These are phyloP conservation scores for Orius insidiosus DNA, from an alignment of 1,140 invertebrate genomes.

Conservation along the genomic window DNA sequence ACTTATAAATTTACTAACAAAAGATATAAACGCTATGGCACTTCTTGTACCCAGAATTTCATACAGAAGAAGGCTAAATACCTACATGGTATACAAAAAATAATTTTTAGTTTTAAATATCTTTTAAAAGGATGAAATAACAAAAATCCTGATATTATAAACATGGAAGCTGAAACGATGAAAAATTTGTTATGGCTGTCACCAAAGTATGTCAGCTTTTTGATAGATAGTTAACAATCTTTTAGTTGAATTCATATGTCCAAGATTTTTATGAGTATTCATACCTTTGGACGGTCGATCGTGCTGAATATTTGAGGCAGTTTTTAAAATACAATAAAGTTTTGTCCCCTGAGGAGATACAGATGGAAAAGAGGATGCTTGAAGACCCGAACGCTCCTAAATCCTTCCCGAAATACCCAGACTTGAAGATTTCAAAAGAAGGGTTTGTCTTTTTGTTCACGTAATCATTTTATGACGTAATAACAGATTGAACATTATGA, in stretches of 20 bases:
- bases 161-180: constrained; percentile 13
- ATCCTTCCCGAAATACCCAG: constrained; percentile 31
- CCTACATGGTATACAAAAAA: too few relatives aligned
- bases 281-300: constrained; percentile 48
- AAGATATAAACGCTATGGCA: constrained; percentile 41
- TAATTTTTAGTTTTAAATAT: too few relatives aligned
- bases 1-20: constrained; percentile 35
- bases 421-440: constrained; percentile 39
- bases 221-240: background rate
- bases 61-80: constrained; percentile 6
- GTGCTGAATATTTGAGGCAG: constrained; percentile 38
- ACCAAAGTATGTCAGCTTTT: constrained; percentile 15
- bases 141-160: constrained; percentile 8
- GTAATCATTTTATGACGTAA: too few relatives aligned
- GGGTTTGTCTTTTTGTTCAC: too few relatives aligned
- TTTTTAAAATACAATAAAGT: constrained; percentile 46
- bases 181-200: constrained; percentile 13
- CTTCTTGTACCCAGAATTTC: constrained; percentile 18
- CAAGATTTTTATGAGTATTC: constrained; percentile 24
- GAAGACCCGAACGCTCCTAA: constrained; percentile 20
- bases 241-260: constrained; percentile 19
- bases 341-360: constrained; percentile 36
- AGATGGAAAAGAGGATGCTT: constrained; percentile 28
- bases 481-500: constrained; percentile 46
- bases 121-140: too few relatives aligned